A percentile compares a stretch with the other conserved stretches of the same genome.
Evolutionary conservation across 2,113 vertebrate species (phyloP).

Genomic region (Elgaria multicarinata): DNA sequence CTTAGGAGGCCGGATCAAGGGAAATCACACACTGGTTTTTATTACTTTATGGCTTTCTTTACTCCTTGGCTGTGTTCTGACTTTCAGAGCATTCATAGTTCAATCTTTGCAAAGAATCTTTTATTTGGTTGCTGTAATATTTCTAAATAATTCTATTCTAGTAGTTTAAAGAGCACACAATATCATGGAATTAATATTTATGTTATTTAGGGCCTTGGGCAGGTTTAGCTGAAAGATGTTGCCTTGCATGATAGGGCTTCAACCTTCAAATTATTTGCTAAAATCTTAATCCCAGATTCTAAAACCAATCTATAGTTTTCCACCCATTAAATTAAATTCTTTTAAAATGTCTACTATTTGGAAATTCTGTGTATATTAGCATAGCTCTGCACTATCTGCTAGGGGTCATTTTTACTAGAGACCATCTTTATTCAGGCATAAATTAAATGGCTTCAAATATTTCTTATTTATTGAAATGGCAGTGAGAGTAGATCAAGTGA

Average conservation of each 20-base stretch:
- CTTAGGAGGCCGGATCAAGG: conserved; percentile 59
- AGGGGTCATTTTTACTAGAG: not conserved
- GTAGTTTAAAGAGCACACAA: conserved; percentile 22
- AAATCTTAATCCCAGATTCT: not conserved
- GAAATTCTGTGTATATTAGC: not conserved
- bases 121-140: conserved; percentile 47
- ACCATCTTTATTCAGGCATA: not conserved
- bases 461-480: conserved; percentile 64
- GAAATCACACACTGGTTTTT: conserved; percentile 63
- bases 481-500: conserved; percentile 33
- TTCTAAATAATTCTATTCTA: conserved; percentile 40
- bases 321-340: not conserved
- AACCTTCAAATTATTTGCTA: not conserved
- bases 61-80: conserved; percentile 60
- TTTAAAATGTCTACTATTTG: not conserved
- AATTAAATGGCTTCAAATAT: conserved; percentile 60
- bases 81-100: conserved; percentile 60
- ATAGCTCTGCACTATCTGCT: not conserved
- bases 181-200: not conserved
- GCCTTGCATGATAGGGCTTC: not conserved
- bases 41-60: conserved; percentile 76
- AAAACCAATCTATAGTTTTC: not conserved
- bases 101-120: conserved; percentile 34
- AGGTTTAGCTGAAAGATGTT: not conserved
- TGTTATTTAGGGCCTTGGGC: not conserved